phyloP scores from a whole-genome alignment of 2,888 invertebrate genomes.

The Isotomurus palustris region DNA sequence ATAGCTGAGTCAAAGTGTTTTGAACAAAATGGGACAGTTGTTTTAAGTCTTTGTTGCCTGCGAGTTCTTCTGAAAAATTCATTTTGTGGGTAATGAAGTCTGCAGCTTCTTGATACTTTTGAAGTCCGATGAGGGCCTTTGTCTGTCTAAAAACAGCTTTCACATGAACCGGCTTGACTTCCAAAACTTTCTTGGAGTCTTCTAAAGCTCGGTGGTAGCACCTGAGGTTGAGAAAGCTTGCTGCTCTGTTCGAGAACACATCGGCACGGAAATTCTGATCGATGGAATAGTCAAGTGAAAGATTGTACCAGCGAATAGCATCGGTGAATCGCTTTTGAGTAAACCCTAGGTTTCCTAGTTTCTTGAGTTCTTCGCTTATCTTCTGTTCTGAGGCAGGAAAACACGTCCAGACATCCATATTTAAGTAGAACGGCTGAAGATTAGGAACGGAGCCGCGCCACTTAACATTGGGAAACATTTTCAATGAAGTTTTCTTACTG shows the following conservation, averaged over 20 bases:
- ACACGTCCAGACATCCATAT: background rate
- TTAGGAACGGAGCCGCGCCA: slow-evolving; percentile 5
- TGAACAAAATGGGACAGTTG: background rate
- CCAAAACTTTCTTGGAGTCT: slow-evolving; percentile 13
- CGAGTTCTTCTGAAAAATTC: background rate
- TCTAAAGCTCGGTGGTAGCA: slow-evolving; percentile 3
- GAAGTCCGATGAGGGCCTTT: slow-evolving; percentile 8
- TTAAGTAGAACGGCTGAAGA: background rate
- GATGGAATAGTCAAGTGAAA: background rate
- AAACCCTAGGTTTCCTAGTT: slow-evolving; percentile 10
- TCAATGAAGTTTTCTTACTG: background rate
- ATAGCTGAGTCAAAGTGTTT: background rate
- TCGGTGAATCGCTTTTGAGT: slow-evolving; percentile 2
- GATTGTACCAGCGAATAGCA: slow-evolving; percentile 10
- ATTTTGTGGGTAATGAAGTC: slow-evolving; percentile 4
- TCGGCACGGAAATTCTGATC: background rate
- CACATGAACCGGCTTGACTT: background rate
- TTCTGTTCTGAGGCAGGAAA: background rate
- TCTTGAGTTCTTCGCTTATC: background rate
- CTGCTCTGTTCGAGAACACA: slow-evolving; percentile 12
- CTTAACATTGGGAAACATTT: background rate
- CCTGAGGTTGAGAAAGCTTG: slow-evolving; percentile 4
- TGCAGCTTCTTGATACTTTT: background rate
- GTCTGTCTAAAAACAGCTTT: slow-evolving; percentile 15
- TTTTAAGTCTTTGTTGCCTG: too few species aligned